A percentile compares a stretch with the other conserved stretches of the same genome.
phyloP scores from a whole-genome alignment of 2,888 invertebrate species.

The Leucoma salicis region DNA sequence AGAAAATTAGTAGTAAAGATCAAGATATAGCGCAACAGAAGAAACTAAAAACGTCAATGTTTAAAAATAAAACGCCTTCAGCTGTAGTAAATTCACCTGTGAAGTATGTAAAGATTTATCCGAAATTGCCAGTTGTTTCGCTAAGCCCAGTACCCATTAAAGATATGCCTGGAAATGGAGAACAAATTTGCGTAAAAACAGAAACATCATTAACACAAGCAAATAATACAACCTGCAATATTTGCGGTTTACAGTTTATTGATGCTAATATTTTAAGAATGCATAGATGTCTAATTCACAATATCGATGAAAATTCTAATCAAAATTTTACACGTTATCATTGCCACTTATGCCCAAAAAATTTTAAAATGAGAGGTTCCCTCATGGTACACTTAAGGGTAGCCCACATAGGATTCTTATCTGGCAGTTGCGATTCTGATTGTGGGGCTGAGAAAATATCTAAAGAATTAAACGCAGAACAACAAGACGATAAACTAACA shows the following conservation, averaged over 20 bases:
- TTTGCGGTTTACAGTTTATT: slow-evolving; percentile 88
- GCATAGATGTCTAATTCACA: slow-evolving; percentile 88
- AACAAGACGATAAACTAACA: slow-evolving; percentile 40
- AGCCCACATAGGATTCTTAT: slow-evolving; percentile 85
- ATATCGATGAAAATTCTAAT: slow-evolving; percentile 60
- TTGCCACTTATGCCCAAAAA: slow-evolving; percentile 90
- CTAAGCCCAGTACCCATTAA: slow-evolving; percentile 61
- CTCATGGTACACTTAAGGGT: slow-evolving; percentile 91
- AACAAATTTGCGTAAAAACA: slow-evolving; percentile 49
- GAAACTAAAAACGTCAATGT: slow-evolving; percentile 49
- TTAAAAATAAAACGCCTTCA: slow-evolving; percentile 68
- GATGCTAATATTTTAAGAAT: slow-evolving; percentile 86
- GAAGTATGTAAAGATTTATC: slow-evolving; percentile 74
- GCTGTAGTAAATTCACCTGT: slow-evolving; percentile 52
- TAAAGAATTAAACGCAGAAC: slow-evolving; percentile 32
- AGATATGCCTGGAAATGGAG: slow-evolving; percentile 50
- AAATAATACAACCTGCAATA: slow-evolving; percentile 78
- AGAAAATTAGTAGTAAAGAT: slow-evolving; percentile 40
- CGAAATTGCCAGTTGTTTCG: slow-evolving; percentile 68
- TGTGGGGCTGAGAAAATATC: slow-evolving; percentile 27
- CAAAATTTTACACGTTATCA: slow-evolving; percentile 78
- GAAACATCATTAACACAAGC: slow-evolving; percentile 47
- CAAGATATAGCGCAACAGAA: slow-evolving; percentile 45
- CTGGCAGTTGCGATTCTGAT: slow-evolving; percentile 40
- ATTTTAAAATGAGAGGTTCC: slow-evolving; percentile 91